These are phyloP conservation scores for Sphaeramia orbicularis DNA, from an alignment of 2,797 vertebrate genomes.

Conservation along the genomic window DNA sequence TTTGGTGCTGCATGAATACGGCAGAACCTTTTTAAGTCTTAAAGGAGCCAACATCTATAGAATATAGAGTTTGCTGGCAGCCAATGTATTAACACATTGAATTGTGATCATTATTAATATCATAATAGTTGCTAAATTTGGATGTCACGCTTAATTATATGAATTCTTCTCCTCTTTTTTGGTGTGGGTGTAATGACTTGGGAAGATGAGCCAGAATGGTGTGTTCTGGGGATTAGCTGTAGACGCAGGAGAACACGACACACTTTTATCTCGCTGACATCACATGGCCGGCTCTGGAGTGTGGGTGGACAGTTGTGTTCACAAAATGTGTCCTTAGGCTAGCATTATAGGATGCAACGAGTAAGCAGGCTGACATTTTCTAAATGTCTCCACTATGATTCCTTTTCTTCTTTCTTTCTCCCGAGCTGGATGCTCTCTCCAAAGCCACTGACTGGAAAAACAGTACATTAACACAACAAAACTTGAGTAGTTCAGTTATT, in stretches of 20 bases:
- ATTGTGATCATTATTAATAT: slow-evolving; percentile 8
- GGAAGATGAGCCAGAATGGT: slow-evolving; percentile 42
- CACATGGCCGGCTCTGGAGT: slow-evolving; percentile 62
- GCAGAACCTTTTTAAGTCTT: neutral
- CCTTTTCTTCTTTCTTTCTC: slow-evolving; percentile 23
- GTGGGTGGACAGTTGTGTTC: slow-evolving; percentile 78
- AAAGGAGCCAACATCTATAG: neutral
- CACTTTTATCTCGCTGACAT: slow-evolving; percentile 76
- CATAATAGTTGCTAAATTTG: slow-evolving; percentile 8
- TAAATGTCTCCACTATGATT: slow-evolving; percentile 59
- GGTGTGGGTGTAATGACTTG: slow-evolving; percentile 34
- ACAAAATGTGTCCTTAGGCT: slow-evolving; percentile 68
- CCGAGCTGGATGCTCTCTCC: slow-evolving; percentile 25
- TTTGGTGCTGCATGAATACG: neutral
- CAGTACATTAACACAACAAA: slow-evolving; percentile 45
- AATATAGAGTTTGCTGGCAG: slow-evolving; percentile 1
- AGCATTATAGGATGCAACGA: slow-evolving; percentile 68
- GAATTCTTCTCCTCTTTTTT: slow-evolving; percentile 4
- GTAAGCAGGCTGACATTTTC: slow-evolving; percentile 67
- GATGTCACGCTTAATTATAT: slow-evolving; percentile 2
- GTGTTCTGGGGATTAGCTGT: slow-evolving; percentile 51
- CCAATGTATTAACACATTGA: neutral
- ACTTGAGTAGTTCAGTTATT: slow-evolving; percentile 54
- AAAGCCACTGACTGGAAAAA: slow-evolving; percentile 55
- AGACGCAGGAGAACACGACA: slow-evolving; percentile 54